Conservation (phyloP, 2,797 vertebrate genomes). For the Sebastes trivittatus region DNA sequence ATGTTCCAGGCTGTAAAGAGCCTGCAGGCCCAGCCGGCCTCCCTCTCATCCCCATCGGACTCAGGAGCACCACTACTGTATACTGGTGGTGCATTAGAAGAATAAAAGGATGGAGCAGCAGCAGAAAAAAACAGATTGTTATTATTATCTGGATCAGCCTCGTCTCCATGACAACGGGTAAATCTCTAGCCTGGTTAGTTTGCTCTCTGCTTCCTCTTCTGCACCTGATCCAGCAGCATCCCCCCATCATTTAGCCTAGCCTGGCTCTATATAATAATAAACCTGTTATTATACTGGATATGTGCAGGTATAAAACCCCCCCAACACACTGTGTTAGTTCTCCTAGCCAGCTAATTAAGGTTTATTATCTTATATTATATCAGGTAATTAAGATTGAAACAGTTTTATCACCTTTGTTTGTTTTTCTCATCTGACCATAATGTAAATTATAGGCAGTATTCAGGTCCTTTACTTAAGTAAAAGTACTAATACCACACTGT, state of each 20-base stretch:
- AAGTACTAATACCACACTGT: too few species aligned
- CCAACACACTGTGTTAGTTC: background rate
- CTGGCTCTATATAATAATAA: background rate
- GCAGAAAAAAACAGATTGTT: background rate
- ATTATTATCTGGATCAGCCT: constrained; percentile 29
- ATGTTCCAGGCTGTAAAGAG: constrained; percentile 37
- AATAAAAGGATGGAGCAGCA: background rate
- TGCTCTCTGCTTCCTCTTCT: constrained; percentile 24
- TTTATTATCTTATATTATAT: background rate
- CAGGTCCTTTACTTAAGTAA: too few species aligned
- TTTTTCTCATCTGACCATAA: too few species aligned
- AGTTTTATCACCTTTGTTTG: too few species aligned
- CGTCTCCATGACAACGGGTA: constrained; percentile 59
- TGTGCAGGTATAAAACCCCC: too few species aligned
- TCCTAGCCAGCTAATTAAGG: background rate
- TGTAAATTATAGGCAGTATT: too few species aligned
- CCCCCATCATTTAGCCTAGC: background rate
- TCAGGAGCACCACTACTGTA: background rate
- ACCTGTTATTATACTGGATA: background rate
- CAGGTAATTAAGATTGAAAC: too few species aligned
- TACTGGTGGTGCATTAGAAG: background rate
- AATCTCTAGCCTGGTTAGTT: constrained; percentile 41
- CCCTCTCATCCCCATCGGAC: constrained; percentile 41
- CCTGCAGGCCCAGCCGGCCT: constrained; percentile 58
- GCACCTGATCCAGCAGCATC: constrained; percentile 38